phyloP scores from a whole-genome alignment of 1,140 invertebrate genomes.

The Sesamia nonagrioides region DNA sequence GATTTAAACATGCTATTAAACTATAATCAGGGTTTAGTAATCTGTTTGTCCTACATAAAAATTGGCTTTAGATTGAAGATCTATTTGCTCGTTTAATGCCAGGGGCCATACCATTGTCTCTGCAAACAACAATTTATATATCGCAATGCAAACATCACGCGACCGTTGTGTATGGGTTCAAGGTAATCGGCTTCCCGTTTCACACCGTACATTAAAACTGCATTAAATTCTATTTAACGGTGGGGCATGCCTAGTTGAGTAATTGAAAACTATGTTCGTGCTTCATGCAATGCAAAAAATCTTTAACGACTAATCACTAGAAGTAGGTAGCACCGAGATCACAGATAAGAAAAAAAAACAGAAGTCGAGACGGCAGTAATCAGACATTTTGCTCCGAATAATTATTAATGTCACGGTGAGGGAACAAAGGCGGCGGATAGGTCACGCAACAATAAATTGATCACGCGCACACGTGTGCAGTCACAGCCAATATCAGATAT shows the following conservation, averaged over 20 bases:
- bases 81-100: conserved; percentile 63
- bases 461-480: conserved; percentile 69
- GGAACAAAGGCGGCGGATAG: conserved; percentile 72
- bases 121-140: conserved; percentile 67
- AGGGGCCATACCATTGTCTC: conserved; percentile 65
- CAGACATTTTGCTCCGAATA: conserved; percentile 46
- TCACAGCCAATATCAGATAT: conserved; percentile 19
- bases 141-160: conserved; percentile 61
- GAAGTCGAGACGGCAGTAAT: conserved; percentile 9
- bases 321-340: conserved; percentile 25
- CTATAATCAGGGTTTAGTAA: conserved; percentile 55
- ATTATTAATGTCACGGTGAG: conserved; percentile 77
- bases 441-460: conserved; percentile 78
- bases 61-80: conserved; percentile 62
- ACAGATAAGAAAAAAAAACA: conserved; percentile 24
- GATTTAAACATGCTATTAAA: conserved; percentile 48
- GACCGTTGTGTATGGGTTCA: conserved; percentile 48
- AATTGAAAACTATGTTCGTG: conserved; percentile 72
- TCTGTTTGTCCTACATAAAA: conserved; percentile 65
- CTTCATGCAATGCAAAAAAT: conserved; percentile 64
- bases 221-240: conserved; percentile 81
- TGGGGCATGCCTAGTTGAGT: conserved; percentile 75
- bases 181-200: conserved; percentile 70
- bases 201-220: conserved; percentile 80
- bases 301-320: conserved; percentile 35